Evolutionary conservation across 35 echinoderm and acorn worm genomes (phyloP).

Genomic region (Patiria miniata): DNA sequence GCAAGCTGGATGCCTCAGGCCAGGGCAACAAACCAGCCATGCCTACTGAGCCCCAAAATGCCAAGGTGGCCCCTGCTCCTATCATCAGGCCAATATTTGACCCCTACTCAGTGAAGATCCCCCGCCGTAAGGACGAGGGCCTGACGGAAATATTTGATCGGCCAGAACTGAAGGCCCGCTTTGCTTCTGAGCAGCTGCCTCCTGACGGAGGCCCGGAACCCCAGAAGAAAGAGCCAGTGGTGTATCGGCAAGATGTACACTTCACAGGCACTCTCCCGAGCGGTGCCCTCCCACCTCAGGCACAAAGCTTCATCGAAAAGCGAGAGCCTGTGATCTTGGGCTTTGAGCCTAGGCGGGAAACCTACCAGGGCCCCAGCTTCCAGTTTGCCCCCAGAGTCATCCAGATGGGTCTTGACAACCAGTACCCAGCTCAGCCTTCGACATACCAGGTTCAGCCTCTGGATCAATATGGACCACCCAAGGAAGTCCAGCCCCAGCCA

Average conservation of each 20-base stretch:
- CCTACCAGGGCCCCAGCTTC: background rate
- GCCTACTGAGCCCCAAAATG: background rate
- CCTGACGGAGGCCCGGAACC: background rate
- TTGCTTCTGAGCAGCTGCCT: background rate
- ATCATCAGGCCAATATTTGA: slow-evolving; percentile 18
- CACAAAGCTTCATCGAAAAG: background rate
- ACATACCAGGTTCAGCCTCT: slow-evolving; percentile 3
- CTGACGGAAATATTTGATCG: slow-evolving; percentile 18
- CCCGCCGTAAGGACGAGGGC: slow-evolving; percentile 9
- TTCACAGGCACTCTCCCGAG: background rate
- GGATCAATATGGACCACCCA: background rate
- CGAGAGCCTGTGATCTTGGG: background rate
- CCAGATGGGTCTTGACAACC: background rate
- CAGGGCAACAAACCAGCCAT: background rate
- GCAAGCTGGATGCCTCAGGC: background rate
- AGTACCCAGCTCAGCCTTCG: background rate
- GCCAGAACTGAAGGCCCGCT: background rate
- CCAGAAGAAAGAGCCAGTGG: slow-evolving; percentile 14
- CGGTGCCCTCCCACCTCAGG: background rate
- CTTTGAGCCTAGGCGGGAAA: background rate
- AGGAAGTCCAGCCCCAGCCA: background rate
- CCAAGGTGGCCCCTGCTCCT: background rate
- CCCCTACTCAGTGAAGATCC: slow-evolving; percentile 15
- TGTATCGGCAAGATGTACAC: slow-evolving; percentile 5
- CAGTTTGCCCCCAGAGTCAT: background rate